These are phyloP conservation scores for Eulemur mongoz DNA, from an alignment of 2,797 vertebrate genomes.

Conservation along the genomic window DNA sequence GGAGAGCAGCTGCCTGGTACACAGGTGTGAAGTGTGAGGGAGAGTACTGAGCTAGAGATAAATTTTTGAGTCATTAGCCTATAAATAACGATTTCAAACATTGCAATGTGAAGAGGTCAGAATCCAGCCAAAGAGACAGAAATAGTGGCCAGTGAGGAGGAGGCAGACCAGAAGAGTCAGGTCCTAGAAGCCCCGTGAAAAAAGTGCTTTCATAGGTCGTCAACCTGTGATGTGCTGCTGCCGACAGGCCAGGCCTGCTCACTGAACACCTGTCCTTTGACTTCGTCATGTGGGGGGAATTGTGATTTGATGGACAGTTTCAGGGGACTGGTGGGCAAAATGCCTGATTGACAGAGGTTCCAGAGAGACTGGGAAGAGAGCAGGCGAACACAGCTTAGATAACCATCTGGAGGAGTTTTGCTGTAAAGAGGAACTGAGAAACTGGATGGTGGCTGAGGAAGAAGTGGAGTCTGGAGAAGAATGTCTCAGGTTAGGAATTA, in stretches of 20 bases:
- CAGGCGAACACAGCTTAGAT: not conserved
- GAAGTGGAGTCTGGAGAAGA: not conserved
- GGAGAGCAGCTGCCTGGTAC: not conserved
- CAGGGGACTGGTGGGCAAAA: not conserved
- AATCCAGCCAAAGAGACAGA: not conserved
- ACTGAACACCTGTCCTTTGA: not conserved
- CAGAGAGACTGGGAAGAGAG: not conserved
- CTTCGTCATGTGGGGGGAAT: not conserved
- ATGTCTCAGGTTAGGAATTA: not conserved
- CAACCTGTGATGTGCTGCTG: not conserved
- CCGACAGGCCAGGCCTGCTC: not conserved
- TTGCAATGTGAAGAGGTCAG: not conserved
- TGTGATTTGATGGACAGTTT: not conserved
- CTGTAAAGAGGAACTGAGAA: not conserved
- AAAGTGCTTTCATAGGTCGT: too few species aligned
- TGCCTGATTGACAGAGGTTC: not conserved
- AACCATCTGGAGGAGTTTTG: not conserved
- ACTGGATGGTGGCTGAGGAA: not conserved
- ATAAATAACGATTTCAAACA: not conserved
- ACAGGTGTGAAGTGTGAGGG: not conserved
- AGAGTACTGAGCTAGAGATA: not conserved
- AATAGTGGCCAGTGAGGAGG: not conserved
- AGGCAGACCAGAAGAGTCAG: not conserved
- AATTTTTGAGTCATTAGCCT: not conserved
- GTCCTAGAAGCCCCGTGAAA: not conserved